A percentile compares a stretch with the other conserved stretches of the same genome.
Evolutionary conservation across 2,113 vertebrate species (phyloP).

Genomic region (Tonatia bakeri): DNA sequence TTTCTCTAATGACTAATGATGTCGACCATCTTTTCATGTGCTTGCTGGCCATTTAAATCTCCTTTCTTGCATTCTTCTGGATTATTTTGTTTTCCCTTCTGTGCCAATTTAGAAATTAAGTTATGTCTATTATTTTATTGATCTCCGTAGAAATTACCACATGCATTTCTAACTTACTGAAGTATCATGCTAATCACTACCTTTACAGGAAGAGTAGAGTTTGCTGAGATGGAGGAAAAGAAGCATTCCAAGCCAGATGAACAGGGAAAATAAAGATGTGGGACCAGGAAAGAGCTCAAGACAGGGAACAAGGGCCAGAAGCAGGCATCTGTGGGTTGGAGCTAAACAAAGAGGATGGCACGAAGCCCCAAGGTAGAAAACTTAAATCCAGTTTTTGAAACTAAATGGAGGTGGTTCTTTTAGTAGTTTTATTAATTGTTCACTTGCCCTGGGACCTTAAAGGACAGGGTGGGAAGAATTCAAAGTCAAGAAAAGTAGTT

Average conservation of each 20-base stretch:
- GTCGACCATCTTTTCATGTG: neutral
- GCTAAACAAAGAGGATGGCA: neutral
- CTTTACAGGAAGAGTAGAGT: neutral
- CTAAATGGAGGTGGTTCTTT: slow-evolving; percentile 9
- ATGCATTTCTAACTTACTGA: slow-evolving; percentile 4
- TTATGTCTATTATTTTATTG: neutral
- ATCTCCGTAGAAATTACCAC: neutral
- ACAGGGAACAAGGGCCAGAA: neutral
- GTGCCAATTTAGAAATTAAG: neutral
- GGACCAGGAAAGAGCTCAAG: neutral
- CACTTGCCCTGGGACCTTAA: neutral
- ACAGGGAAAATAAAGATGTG: neutral
- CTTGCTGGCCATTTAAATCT: slow-evolving; percentile 14
- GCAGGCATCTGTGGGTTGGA: neutral
- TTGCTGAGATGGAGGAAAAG: neutral
- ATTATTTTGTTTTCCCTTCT: slow-evolving; percentile 11
- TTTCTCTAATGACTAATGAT: neutral
- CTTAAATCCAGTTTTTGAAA: neutral
- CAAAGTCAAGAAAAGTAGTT: neutral
- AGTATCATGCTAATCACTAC: neutral
- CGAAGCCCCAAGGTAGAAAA: neutral
- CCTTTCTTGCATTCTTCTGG: neutral
- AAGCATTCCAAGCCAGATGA: slow-evolving; percentile 15
- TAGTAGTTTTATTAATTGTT: neutral
- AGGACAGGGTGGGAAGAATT: neutral